Base-by-base conservation (phyloP, 2,113 vertebrate genomes). In the Ceuthmochares aereus region DNA sequence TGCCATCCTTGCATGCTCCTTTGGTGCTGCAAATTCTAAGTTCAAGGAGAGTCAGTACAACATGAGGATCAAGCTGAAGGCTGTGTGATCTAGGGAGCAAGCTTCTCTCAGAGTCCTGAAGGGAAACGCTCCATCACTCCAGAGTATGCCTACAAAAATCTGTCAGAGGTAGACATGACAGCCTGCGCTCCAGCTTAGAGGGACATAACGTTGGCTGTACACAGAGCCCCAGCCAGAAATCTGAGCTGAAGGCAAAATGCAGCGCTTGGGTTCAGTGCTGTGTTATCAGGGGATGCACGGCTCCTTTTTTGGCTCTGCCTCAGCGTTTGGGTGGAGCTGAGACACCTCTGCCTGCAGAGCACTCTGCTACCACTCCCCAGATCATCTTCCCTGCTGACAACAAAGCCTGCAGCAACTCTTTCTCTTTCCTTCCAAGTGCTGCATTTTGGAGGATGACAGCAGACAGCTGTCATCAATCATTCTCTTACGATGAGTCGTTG, bases 261-360 rank as follows among this genome's bases (percentile, higher is more conserved):
- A 2, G 27, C 8, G 25, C 52, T 51, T n/a, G 85, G 58, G 18
- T 36, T n/a, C 43, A 21, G 63, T 3, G 42, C 37, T 23, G 34
- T 13, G 25, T 34, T 76, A 52, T 7, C 1, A 0, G 23, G 60
- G 30, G 36, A 54, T 29, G 12, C 55, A 1, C 0, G 5, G 66
- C 49, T 81, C 29, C 55, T 1, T 0, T 12, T 6, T 15, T 2
- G 4, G 67, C 59, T 18, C 26, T 3, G 70, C 30, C 70, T 26
- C 6, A 42, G 62, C 0, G 0, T n/a, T 81, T 6, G 26, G 7
- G 40, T 22, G 47, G 75, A 59, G 67, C 89, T 42, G 47, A 43
- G 37, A 25, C 52, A 22, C 11, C 5, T 8, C 62, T 15, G 62
- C 47, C 32, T 12, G 69, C 66, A 49, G 16, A 88, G 51, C 29